Evolutionary conservation across 2,113 vertebrate genomes (phyloP).

Genomic region (Eclectus roratus): DNA sequence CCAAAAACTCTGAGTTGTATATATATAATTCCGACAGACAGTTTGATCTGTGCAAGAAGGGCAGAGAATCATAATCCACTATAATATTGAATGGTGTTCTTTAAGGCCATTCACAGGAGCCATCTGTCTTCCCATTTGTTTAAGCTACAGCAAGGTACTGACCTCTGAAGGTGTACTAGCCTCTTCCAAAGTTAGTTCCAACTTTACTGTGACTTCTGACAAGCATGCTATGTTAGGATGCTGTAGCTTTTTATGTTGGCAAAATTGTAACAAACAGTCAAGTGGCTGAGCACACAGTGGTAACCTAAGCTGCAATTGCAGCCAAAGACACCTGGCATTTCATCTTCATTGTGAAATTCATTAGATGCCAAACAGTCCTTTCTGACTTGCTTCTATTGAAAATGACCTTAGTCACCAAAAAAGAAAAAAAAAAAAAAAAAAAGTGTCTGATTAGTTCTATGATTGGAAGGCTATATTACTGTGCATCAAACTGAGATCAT

Average conservation of each 20-base stretch:
- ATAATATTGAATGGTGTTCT: not conserved
- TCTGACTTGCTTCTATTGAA: not conserved
- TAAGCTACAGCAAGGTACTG: not conserved
- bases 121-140: constrained; percentile 62
- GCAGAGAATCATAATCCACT: not conserved
- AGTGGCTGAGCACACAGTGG: not conserved
- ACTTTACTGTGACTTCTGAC: not conserved
- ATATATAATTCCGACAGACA: not conserved
- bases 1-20: not conserved
- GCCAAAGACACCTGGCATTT: not conserved
- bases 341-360: not conserved
- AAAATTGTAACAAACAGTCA: accelerated
- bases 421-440: not conserved
- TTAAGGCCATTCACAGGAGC: not conserved
- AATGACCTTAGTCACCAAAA: not conserved
- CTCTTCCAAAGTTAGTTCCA: not conserved
- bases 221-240: not conserved
- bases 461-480: not conserved
- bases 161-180: constrained; percentile 38
- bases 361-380: not conserved
- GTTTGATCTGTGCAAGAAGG: not conserved
- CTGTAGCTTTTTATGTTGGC: not conserved
- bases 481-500: not conserved
- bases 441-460: not conserved
- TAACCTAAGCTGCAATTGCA: not conserved